Evolutionary conservation across 2,888 invertebrate species (phyloP), one percentile per base, ranked within the genome.

Genomic region (Hypena proboscidalis): DNA sequence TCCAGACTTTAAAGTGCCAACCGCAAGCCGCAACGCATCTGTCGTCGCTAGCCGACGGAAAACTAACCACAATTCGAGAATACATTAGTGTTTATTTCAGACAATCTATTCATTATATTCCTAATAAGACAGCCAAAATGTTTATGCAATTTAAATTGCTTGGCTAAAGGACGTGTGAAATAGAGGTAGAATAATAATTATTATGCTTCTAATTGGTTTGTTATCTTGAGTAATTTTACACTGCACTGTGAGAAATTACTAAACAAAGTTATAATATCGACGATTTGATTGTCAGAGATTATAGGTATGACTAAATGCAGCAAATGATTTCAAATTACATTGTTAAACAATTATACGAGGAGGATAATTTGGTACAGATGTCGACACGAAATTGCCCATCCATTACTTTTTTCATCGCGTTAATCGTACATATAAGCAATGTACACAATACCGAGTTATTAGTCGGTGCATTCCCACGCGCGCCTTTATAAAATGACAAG

Each of bases 11-110:
- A 37, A 54, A 48, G 57, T 57, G 48, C 59, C 58, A 49, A 75
- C 81, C 79, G 66, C 80, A 79, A 67, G 67, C 78, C 77, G 64
- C 76, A 72, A 52, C 67, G 72, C 83, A 82, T 79, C 80, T 83
- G 83, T 78, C 79, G 77, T 69, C 68, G 66, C 70, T 67, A 70
- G 57, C 76, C 78, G 71, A 61, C 76, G 67, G 70, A 63, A 65
- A 69, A 70, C 67, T 69, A 74, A 79, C 81, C 80, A 69, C 80
- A 79, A 69, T 73, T 74, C 68, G 75, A 80, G 74, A 74, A 75
- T 70, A 67, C 62, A 74, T 74, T 76, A 69, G 36, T 47, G 48
- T 56, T 58, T 37, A 32, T 40, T 40, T 26, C n/a, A 47, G 33
- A 39, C 38, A 32, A 26, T 30, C 23, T 20, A 42, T 27, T 30